Percentiles rank a stretch among this genome's conserved stretches.
Conservation (phyloP, 2,797 vertebrate species). For the Bucorvus abyssinicus region DNA sequence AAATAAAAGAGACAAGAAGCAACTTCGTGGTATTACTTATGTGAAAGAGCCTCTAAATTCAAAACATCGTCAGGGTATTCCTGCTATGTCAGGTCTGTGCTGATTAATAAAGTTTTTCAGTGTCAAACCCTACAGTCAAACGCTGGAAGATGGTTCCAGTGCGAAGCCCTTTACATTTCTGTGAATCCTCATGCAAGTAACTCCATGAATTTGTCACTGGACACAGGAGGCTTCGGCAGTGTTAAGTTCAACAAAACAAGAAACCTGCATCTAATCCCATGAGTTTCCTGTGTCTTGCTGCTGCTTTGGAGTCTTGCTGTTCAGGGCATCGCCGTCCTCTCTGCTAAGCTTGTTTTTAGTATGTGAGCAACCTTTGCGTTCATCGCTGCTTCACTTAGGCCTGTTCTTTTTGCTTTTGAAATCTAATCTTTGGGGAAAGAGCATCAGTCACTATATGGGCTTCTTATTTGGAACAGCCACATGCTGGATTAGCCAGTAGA, state of each 20-base stretch:
- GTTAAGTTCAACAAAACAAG: neutral
- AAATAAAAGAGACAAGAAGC: neutral
- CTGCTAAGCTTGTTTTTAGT: neutral
- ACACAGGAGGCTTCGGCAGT: neutral
- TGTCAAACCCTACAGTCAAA: neutral
- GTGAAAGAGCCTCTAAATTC: neutral
- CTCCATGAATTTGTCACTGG: neutral
- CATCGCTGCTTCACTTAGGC: neutral
- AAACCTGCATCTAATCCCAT: neutral
- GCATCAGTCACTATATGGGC: fast-evolving
- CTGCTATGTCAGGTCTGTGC: neutral
- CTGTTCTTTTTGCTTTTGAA: neutral
- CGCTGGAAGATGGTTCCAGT: neutral
- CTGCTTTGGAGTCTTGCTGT: neutral
- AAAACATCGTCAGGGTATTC: neutral
- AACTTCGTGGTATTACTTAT: neutral
- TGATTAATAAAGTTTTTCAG: neutral
- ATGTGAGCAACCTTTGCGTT: neutral
- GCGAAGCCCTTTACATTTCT: neutral
- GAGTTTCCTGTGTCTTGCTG: neutral
- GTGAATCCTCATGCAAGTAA: neutral
- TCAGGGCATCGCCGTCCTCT: neutral
- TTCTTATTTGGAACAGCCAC: neutral
- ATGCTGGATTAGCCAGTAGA: fast-evolving
- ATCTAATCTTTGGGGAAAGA: neutral